Evolutionary conservation across 64 coral and sea anemone species (phyloP).

Genomic region (Actinia equina): DNA sequence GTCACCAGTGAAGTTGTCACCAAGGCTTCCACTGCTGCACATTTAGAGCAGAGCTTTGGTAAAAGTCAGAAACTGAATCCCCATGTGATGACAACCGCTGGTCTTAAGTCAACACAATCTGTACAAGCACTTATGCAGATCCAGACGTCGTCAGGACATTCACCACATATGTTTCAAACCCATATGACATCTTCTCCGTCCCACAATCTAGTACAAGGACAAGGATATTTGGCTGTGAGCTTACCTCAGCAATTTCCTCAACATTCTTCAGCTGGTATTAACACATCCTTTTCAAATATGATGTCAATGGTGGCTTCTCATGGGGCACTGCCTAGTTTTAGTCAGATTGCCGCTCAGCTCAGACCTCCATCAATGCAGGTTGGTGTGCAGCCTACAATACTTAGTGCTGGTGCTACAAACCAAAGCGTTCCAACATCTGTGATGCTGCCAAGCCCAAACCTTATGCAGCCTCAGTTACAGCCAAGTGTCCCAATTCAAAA

Average conservation of each 20-base stretch:
- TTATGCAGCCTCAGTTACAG: neutral
- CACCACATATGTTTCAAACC: neutral
- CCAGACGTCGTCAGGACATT: neutral
- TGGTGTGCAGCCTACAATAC: neutral
- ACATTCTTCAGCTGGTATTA: neutral
- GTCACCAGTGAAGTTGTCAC: neutral
- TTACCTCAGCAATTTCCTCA: conserved; percentile 7
- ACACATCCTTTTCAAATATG: conserved; percentile 1
- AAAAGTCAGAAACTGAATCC: neutral
- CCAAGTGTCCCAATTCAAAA: neutral
- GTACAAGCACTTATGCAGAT: conserved; percentile 18
- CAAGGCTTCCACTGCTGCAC: neutral
- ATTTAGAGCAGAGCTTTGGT: neutral
- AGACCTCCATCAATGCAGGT: neutral
- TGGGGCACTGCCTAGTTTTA: conserved; percentile 16
- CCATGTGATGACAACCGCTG: neutral
- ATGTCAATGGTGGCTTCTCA: conserved; percentile 6
- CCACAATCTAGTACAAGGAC: neutral
- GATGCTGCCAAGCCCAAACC: neutral
- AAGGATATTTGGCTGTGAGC: neutral
- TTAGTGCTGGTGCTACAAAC: neutral
- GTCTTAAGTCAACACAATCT: neutral
- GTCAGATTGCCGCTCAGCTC: conserved; percentile 7
- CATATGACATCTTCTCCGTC: neutral
- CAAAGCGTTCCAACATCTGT: neutral